These are phyloP conservation scores for Drosophila takahashii DNA, from an alignment of 1,140 invertebrate genomes.

Conservation along the genomic window DNA sequence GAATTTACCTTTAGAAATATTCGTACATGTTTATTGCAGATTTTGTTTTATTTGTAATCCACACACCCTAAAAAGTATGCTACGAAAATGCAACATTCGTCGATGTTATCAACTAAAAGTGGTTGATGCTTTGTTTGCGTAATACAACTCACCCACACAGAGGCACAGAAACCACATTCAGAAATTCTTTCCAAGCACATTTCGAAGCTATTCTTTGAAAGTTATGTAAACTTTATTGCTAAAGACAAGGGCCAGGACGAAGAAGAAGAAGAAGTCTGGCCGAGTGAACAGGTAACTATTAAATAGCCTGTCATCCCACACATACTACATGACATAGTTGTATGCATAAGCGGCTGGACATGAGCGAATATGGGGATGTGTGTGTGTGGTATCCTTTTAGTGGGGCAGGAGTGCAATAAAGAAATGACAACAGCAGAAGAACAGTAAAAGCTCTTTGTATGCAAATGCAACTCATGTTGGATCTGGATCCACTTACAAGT, in stretches of 20 bases:
- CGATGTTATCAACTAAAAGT: constrained; percentile 15
- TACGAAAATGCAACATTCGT: constrained; percentile 19
- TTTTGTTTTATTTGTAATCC: constrained; percentile 1
- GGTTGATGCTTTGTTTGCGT: constrained; percentile 19
- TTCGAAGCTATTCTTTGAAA: constrained; percentile 29
- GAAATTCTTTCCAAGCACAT: constrained; percentile 22
- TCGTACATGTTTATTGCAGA: background rate
- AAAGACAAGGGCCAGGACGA: constrained; percentile 17
- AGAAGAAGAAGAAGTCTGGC: constrained; percentile 7
- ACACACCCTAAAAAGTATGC: constrained; percentile 4
- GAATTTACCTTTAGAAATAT: background rate
- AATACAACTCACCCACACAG: constrained; percentile 10
- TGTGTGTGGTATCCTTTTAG: constrained; percentile 12
- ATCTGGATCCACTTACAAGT: constrained; percentile 64
- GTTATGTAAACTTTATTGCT: constrained; percentile 43
- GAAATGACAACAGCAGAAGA: constrained; percentile 54
- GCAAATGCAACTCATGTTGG: constrained; percentile 63
- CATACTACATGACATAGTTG: constrained; percentile 14
- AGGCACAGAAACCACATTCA: constrained; percentile 2
- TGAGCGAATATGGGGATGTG: background rate
- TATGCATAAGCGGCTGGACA: constrained; percentile 33
- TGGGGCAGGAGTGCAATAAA: constrained; percentile 45
- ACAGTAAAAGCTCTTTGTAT: constrained; percentile 70
- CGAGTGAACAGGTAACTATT: constrained; percentile 50
- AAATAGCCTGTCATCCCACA: constrained; percentile 47